Percentiles rank a stretch among this genome's conserved stretches.
These are phyloP conservation scores for Atethmia centrago DNA, from an alignment of 2,888 invertebrate genomes.

Conservation along the genomic window DNA sequence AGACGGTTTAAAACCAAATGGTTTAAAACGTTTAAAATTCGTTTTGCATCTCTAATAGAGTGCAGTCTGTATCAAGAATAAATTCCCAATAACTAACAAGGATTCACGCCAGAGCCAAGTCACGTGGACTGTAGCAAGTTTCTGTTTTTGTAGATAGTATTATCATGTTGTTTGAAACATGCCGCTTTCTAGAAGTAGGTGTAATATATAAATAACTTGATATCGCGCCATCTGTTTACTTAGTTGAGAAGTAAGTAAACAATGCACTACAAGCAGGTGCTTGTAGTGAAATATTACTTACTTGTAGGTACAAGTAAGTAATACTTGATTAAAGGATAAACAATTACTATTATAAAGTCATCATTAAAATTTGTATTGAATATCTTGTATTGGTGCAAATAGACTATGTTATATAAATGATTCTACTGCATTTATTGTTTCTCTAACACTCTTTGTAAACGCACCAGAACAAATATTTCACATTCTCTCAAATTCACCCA, in stretches of 20 bases:
- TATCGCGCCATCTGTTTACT: conserved; percentile 60
- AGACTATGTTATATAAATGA: background rate
- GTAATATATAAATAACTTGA: conserved; percentile 1
- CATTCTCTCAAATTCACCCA: background rate
- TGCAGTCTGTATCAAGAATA: background rate
- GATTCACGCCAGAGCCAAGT: background rate
- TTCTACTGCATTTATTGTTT: background rate
- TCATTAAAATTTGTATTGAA: conserved; percentile 10
- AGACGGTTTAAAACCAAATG: no score
- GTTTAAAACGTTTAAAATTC: no score
- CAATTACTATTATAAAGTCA: background rate
- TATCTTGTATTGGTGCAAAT: conserved; percentile 5
- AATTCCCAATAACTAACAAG: background rate
- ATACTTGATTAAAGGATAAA: background rate
- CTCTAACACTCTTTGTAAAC: conserved; percentile 56
- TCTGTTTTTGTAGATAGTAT: background rate
- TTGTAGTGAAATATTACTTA: no score
- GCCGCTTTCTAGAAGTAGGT: conserved; percentile 5
- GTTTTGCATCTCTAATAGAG: no score
- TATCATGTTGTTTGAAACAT: conserved; percentile 16
- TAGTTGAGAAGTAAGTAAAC: conserved; percentile 23
- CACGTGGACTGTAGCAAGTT: background rate
- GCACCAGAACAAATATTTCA: background rate
- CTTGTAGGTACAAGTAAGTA: background rate
- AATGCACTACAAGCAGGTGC: background rate